Evolutionary conservation across 2,888 invertebrate species (phyloP).

Genomic region (Branchipolynoe longqiensis): DNA sequence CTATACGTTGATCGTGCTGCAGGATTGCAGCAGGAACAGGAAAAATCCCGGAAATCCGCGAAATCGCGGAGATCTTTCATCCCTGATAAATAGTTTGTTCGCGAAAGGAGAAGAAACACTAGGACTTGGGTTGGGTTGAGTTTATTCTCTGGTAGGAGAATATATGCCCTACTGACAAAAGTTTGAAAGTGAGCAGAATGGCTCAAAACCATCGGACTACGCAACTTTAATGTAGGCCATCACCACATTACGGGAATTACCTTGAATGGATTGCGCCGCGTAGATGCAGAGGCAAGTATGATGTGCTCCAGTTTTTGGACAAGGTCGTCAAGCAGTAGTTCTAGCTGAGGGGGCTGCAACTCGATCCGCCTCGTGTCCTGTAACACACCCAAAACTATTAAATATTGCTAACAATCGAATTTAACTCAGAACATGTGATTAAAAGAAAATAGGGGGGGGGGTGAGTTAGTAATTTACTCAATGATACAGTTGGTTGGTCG

Average conservation of each 20-base stretch:
- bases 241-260: slow-evolving; percentile 68
- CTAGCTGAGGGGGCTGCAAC: slow-evolving; percentile 81
- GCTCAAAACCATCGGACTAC: no score
- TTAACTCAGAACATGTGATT: not conserved
- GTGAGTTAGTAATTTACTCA: not conserved
- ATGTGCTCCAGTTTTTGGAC: slow-evolving; percentile 84
- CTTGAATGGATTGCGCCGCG: slow-evolving; percentile 73
- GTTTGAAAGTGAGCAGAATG: no score
- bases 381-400: not conserved
- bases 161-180: no score
- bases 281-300: slow-evolving; percentile 75
- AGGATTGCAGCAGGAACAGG: no score
- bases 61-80: no score
- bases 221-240: not conserved
- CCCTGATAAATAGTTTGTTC: no score
- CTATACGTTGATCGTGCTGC: no score
- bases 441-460: not conserved
- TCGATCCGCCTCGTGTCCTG: slow-evolving; percentile 72
- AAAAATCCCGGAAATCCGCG: no score
- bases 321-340: slow-evolving; percentile 85
- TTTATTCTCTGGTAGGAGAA: no score
- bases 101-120: no score
- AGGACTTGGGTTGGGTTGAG: no score
- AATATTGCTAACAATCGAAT: not conserved
- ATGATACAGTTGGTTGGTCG: not conserved